These are phyloP conservation scores for Varanus salvator DNA, from an alignment of 2,113 vertebrate species.

Conservation along the genomic window DNA sequence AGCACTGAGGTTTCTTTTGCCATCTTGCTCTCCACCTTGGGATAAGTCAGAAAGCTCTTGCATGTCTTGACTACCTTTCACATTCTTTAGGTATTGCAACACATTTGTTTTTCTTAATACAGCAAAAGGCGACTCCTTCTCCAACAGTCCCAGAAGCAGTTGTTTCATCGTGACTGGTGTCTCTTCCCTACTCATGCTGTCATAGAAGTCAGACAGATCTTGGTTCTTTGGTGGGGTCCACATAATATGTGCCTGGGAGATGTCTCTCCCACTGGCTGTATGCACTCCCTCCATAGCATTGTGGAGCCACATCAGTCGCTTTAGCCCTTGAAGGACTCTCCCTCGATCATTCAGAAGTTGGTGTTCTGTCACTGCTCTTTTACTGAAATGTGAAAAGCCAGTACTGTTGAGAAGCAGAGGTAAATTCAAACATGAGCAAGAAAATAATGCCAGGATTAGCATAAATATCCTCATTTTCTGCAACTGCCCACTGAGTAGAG, in stretches of 20 bases:
- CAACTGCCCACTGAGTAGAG: neutral
- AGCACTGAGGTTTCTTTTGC: slow-evolving; percentile 22
- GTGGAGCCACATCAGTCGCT: slow-evolving; percentile 83
- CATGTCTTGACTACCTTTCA: slow-evolving; percentile 35
- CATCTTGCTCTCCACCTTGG: slow-evolving; percentile 27
- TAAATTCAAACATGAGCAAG: rapidly evolving
- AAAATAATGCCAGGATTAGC: neutral
- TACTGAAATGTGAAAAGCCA: slow-evolving; percentile 58
- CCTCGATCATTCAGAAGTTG: slow-evolving; percentile 83
- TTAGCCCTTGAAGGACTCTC: slow-evolving; percentile 80
- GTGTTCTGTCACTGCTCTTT: slow-evolving; percentile 83
- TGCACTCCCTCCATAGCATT: slow-evolving; percentile 79
- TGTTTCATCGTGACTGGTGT: slow-evolving; percentile 23
- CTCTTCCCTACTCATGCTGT: rapidly evolving
- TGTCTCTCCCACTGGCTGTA: slow-evolving; percentile 70
- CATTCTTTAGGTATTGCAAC: slow-evolving; percentile 28
- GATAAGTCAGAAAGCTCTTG: slow-evolving; percentile 22
- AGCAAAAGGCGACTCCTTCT: slow-evolving; percentile 9
- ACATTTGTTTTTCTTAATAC: neutral
- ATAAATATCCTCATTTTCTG: neutral
- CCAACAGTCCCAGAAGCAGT: neutral
- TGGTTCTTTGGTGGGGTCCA: slow-evolving; percentile 28
- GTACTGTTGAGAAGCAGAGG: neutral
- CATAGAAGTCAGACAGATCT: slow-evolving; percentile 25
- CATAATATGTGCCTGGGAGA: rapidly evolving